Evolutionary conservation across 2,888 invertebrate genomes (phyloP).

Genomic region (Sycophila texana): DNA sequence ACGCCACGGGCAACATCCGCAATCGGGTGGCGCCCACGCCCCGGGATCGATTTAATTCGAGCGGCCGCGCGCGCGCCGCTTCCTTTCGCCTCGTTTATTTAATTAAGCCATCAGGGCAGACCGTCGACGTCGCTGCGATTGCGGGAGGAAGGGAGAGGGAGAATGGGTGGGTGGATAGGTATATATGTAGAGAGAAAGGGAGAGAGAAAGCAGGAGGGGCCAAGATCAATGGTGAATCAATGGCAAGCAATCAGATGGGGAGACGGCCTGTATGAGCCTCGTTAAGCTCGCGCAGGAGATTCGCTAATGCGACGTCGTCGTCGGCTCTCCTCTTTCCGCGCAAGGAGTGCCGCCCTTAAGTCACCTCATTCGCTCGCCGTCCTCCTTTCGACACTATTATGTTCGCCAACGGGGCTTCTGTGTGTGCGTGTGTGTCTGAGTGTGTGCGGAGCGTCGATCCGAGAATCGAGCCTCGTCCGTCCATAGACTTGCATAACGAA

Average conservation of each 20-base stretch:
- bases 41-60: constrained; percentile 39
- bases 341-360: too few relatives aligned
- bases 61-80: not conserved
- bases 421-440: not conserved
- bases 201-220: constrained; percentile 1
- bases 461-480: too few relatives aligned
- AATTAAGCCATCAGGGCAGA: constrained; percentile 43
- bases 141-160: not conserved
- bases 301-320: constrained; percentile 39
- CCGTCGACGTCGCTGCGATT: not conserved
- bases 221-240: constrained; percentile 51
- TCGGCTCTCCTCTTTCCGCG: not conserved
- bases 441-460: not conserved
- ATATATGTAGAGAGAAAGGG: too few relatives aligned
- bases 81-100: constrained; percentile 51
- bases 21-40: not conserved
- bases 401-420: not conserved
- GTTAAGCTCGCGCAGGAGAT: constrained; percentile 44
- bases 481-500: too few relatives aligned
- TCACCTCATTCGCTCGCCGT: too few relatives aligned
- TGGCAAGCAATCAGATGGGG: constrained; percentile 23
- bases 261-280: constrained; percentile 39
- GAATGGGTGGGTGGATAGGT: not conserved
- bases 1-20: constrained; percentile 9
- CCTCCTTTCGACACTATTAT: not conserved